phyloP scores from a whole-genome alignment of 1,140 invertebrate genomes.

The Aradophagus sp. region DNA sequence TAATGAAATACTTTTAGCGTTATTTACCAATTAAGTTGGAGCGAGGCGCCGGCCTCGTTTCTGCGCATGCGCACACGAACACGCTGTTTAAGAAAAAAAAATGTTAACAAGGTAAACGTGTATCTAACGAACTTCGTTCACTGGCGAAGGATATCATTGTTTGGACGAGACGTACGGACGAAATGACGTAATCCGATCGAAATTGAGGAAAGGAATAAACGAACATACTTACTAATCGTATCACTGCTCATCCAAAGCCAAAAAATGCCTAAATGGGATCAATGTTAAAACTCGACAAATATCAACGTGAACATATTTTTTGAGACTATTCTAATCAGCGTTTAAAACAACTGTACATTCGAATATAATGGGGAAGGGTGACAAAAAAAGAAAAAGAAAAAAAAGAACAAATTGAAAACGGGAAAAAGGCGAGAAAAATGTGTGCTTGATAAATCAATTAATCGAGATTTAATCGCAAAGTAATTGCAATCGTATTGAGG shows the following conservation, averaged over 20 bases:
- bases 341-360: constrained; percentile 42
- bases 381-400: constrained; percentile 20
- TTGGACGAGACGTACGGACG: constrained; percentile 33
- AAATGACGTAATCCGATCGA: constrained; percentile 25
- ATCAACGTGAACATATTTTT: constrained; percentile 74
- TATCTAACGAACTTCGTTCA: constrained; percentile 9
- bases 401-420: background rate
- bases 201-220: constrained; percentile 23
- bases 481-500: constrained; percentile 21
- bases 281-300: constrained; percentile 67
- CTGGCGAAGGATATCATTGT: constrained; percentile 33
- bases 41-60: background rate
- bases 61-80: constrained; percentile 30
- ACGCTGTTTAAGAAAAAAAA: too few relatives aligned
- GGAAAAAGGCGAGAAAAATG: too few relatives aligned
- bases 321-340: constrained; percentile 67
- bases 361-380: constrained; percentile 12
- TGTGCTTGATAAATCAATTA: constrained; percentile 8
- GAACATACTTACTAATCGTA: constrained; percentile 52
- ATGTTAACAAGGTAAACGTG: constrained; percentile 10
- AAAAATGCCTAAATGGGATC: constrained; percentile 71
- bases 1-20: constrained; percentile 6
- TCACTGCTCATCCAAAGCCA: constrained; percentile 67
- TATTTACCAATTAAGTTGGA: constrained; percentile 6
- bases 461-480: constrained; percentile 18